Conservation (phyloP, 2,888 invertebrate genomes). For the Embidobia sp. region DNA sequence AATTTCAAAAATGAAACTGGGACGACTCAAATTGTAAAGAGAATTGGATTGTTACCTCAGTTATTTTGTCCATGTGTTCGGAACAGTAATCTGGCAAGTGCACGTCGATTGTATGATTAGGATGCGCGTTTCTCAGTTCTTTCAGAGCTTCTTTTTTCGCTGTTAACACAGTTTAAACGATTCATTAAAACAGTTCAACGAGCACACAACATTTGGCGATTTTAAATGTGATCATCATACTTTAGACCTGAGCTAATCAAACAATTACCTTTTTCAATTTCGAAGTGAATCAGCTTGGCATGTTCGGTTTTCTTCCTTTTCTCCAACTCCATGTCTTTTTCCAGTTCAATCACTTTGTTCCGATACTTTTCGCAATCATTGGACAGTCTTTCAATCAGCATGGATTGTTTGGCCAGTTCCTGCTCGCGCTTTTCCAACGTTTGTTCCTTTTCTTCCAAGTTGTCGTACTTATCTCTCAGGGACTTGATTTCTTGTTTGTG, state of each 20-base stretch:
- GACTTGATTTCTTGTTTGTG: conserved; percentile 83
- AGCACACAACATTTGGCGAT: too few species aligned
- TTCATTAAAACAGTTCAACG: neutral
- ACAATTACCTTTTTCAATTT: conserved; percentile 75
- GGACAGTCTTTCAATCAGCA: conserved; percentile 71
- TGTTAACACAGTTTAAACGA: conserved; percentile 43
- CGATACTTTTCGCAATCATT: conserved; percentile 73
- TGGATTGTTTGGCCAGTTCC: conserved; percentile 73
- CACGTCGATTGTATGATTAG: conserved; percentile 75
- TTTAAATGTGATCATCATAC: too few species aligned
- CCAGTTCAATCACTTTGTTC: conserved; percentile 73
- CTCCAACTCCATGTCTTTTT: conserved; percentile 75
- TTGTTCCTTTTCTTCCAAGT: conserved; percentile 69
- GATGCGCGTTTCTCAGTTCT: conserved; percentile 75
- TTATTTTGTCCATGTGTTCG: conserved; percentile 77
- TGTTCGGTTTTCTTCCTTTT: conserved; percentile 74
- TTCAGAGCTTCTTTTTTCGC: conserved; percentile 77
- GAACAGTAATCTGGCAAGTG: conserved; percentile 76
- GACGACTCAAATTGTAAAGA: too few species aligned
- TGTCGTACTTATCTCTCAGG: conserved; percentile 78
- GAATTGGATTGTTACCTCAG: too few species aligned
- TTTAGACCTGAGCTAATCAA: too few species aligned
- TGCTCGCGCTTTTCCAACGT: conserved; percentile 71
- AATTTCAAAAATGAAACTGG: too few species aligned
- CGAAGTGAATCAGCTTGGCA: conserved; percentile 74